phyloP scores from a whole-genome alignment of 1,140 invertebrate species.

The Littorina saxatilis region DNA sequence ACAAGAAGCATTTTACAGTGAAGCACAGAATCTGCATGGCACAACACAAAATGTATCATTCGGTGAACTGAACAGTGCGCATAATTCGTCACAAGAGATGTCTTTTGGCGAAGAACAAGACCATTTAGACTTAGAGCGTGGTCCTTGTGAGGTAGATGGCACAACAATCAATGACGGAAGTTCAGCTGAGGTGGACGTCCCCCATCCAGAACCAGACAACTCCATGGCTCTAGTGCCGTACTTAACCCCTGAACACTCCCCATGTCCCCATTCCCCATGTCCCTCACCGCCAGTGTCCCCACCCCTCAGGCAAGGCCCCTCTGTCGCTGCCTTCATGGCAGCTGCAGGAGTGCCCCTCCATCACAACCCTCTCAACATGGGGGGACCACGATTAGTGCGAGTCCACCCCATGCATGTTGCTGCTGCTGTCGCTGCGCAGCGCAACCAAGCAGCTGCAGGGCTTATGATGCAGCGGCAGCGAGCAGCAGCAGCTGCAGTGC shows the following conservation, averaged over 20 bases:
- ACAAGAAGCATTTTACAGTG: too few species aligned
- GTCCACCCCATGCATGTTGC: constrained; percentile 14
- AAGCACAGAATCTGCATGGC: too few species aligned
- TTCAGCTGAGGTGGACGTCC: not conserved
- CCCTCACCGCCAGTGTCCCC: not conserved
- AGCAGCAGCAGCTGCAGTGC: not conserved
- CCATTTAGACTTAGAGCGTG: too few species aligned
- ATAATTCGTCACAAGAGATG: too few species aligned
- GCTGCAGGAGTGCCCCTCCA: not conserved
- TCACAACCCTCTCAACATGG: not conserved
- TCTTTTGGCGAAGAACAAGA: too few species aligned
- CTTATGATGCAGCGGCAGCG: not conserved
- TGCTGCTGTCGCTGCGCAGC: not conserved
- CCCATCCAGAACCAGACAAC: not conserved
- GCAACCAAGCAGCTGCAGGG: not conserved
- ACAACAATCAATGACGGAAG: too few species aligned
- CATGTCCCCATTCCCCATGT: not conserved
- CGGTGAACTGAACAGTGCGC: too few species aligned
- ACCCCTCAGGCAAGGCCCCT: not conserved
- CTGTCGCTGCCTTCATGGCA: not conserved
- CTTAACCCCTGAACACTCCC: not conserved
- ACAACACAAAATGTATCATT: too few species aligned
- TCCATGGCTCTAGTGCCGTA: not conserved
- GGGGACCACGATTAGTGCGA: not conserved
- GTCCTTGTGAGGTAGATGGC: too few species aligned